A percentile compares a stretch with the other conserved stretches of the same genome.
These are phyloP conservation scores for Ephestia elutella DNA, from an alignment of 1,140 invertebrate species.

Conservation along the genomic window DNA sequence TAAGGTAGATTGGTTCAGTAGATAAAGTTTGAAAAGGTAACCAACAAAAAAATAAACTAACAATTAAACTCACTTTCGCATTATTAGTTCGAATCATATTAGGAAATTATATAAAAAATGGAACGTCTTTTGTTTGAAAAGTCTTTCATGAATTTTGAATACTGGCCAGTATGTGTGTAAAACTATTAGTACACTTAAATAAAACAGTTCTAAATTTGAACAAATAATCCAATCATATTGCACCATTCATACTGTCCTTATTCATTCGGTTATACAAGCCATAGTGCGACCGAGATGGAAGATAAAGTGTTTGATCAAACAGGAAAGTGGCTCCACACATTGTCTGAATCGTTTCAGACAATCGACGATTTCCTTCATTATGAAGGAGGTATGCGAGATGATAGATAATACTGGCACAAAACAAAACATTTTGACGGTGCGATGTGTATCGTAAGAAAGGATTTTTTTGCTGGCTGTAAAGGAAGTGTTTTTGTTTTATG, in stretches of 20 bases:
- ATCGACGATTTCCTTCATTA: constrained; percentile 10
- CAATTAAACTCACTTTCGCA: too few species aligned
- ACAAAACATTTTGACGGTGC: constrained; percentile 3
- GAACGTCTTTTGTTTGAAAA: too few species aligned
- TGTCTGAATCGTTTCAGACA: constrained; percentile 1
- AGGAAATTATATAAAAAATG: too few species aligned
- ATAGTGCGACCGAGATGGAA: constrained; percentile 6
- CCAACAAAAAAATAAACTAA: too few species aligned
- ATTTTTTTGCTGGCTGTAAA: not conserved
- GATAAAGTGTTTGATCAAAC: constrained; percentile 6
- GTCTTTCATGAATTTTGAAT: too few species aligned
- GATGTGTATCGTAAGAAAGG: not conserved
- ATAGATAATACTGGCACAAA: constrained; percentile 5
- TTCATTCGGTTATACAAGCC: not conserved
- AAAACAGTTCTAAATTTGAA: not conserved
- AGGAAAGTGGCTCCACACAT: constrained; percentile 1
- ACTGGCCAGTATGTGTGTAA: too few species aligned
- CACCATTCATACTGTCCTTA: not conserved
- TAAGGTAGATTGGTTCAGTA: too few species aligned
- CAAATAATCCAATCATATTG: not conserved
- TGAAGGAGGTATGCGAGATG: constrained; percentile 10
- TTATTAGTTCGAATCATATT: too few species aligned
- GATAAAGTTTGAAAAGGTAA: too few species aligned
- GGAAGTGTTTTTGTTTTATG: too few species aligned
- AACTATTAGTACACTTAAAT: not conserved